These are phyloP conservation scores for Heliconius charithonia DNA, from an alignment of 2,888 invertebrate species.

Conservation along the genomic window DNA sequence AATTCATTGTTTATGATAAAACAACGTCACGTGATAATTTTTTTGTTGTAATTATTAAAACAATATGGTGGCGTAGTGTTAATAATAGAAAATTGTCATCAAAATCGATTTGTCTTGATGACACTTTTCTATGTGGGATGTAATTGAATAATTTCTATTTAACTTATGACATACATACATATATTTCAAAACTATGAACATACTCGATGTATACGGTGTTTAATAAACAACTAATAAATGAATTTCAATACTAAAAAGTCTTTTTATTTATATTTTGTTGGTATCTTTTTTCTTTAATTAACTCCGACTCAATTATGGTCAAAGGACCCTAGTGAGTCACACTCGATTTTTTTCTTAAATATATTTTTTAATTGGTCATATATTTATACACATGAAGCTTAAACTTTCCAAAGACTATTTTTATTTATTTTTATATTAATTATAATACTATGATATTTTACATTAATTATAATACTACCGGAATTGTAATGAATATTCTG, in stretches of 20 bases:
- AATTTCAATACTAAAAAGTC: slow-evolving; percentile 27
- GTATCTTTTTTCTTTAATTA: not conserved
- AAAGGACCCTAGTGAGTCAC: too few relatives aligned
- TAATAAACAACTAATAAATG: slow-evolving; percentile 39
- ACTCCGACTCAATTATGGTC: not conserved
- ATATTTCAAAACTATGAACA: slow-evolving; percentile 36
- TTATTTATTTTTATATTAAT: too few relatives aligned
- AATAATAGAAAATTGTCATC: slow-evolving; percentile 23
- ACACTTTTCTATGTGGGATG: slow-evolving; percentile 23
- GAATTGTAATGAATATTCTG: too few relatives aligned
- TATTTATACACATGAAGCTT: too few relatives aligned
- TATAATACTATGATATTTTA: too few relatives aligned
- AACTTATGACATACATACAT: slow-evolving; percentile 23
- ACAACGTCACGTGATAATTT: not conserved
- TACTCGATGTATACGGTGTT: slow-evolving; percentile 43
- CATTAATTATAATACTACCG: too few relatives aligned
- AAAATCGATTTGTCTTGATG: slow-evolving; percentile 13
- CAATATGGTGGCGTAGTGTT: slow-evolving; percentile 23
- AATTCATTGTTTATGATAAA: slow-evolving; percentile 30
- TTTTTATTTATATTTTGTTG: slow-evolving; percentile 24
- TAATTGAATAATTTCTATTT: slow-evolving; percentile 32
- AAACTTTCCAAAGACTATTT: too few relatives aligned
- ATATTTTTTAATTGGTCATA: too few relatives aligned
- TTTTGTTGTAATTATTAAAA: not conserved
- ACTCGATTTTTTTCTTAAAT: too few relatives aligned